These are phyloP conservation scores for Temnothorax longispinosus DNA, from an alignment of 1,140 invertebrate genomes.

Conservation along the genomic window DNA sequence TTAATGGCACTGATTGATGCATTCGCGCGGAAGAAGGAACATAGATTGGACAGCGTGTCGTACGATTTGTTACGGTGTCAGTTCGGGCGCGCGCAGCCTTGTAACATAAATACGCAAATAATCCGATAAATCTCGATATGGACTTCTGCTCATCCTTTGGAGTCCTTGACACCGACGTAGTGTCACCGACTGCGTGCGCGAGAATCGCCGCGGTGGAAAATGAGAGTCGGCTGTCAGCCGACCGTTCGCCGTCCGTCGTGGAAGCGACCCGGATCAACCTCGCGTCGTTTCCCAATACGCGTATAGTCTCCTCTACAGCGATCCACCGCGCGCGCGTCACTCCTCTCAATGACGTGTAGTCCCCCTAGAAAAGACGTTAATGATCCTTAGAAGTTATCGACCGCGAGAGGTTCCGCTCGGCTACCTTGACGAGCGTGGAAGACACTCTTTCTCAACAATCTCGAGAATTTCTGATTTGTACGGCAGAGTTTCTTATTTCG, in stretches of 20 bases:
- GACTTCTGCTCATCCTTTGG: constrained; percentile 77
- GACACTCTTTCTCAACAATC: constrained; percentile 37
- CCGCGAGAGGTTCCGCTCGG: constrained; percentile 53
- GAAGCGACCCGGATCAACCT: constrained; percentile 67
- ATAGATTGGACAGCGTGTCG: constrained; percentile 24
- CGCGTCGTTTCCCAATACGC: constrained; percentile 66
- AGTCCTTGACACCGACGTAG: constrained; percentile 78
- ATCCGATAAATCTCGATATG: constrained; percentile 83
- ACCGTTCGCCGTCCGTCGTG: constrained; percentile 9
- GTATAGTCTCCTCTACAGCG: neutral
- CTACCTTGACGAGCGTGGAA: constrained; percentile 27
- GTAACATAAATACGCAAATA: constrained; percentile 84
- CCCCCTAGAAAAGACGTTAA: constrained; percentile 64
- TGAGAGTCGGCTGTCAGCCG: constrained; percentile 3
- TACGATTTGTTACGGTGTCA: constrained; percentile 42
- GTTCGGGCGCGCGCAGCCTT: constrained; percentile 74
- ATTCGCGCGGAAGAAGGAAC: constrained; percentile 50
- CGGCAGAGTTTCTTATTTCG: neutral
- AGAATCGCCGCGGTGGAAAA: neutral
- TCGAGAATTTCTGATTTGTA: neutral
- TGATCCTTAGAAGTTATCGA: constrained; percentile 68
- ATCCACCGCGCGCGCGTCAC: constrained; percentile 29
- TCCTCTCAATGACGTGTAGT: constrained; percentile 22
- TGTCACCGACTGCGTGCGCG: constrained; percentile 59
- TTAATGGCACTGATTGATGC: neutral